Evolutionary conservation across 2,888 invertebrate species (phyloP).

Genomic region (Heterodera filipjevi): DNA sequence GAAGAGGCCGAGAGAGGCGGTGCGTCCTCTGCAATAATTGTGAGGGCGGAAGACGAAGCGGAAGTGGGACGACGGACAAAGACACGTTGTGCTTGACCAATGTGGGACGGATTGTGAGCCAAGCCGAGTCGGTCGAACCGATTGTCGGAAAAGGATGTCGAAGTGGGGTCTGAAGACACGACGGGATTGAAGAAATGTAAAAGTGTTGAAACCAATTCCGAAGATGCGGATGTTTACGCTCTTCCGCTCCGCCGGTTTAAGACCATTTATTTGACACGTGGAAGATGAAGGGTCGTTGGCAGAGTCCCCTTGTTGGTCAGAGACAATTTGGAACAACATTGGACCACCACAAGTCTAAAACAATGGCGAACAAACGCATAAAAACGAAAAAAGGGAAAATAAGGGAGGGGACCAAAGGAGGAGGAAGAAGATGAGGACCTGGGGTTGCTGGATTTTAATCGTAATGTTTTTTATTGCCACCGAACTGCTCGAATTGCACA

Average conservation of each 20-base stretch:
- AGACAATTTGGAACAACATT: conserved; percentile 49
- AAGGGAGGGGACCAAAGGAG: too few relatives aligned
- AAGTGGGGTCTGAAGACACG: conserved; percentile 8
- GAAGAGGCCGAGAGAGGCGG: not conserved
- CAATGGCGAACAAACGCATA: not conserved
- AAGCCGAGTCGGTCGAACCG: not conserved
- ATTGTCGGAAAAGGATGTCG: conserved; percentile 46
- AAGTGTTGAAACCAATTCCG: conserved; percentile 54
- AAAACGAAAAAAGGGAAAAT: conserved; percentile 11
- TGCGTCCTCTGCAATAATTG: not conserved
- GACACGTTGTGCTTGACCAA: conserved; percentile 34
- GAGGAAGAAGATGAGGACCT: too few relatives aligned
- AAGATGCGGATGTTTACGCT: conserved; percentile 58
- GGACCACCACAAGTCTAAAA: conserved; percentile 53
- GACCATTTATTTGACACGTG: conserved; percentile 40
- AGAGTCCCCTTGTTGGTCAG: conserved; percentile 9
- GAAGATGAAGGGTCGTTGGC: not conserved
- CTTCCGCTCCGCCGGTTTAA: conserved; percentile 46
- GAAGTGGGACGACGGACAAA: conserved; percentile 35
- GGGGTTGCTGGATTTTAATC: conserved; percentile 47
- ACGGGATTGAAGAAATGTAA: not conserved
- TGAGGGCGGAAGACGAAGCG: not conserved
- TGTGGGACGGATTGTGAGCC: not conserved
- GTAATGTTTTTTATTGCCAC: conserved; percentile 47
- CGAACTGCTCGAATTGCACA: conserved; percentile 48